Evolutionary conservation across 2,113 vertebrate species (phyloP), one percentile per base, ranked within the genome.

Genomic region (Seriola rivoliana): DNA sequence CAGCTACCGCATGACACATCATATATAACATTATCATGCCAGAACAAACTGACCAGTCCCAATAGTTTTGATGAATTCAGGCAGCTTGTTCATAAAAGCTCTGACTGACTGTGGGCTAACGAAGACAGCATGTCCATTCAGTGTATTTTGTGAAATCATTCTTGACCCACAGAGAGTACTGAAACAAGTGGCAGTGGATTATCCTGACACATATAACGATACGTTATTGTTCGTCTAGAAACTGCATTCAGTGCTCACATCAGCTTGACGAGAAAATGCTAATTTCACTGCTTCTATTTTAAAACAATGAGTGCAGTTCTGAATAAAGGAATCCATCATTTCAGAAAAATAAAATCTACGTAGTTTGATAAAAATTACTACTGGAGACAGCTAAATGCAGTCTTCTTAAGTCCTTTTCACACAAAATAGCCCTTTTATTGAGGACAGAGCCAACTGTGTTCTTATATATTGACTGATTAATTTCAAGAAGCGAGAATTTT

Each of bases 401-500:
- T 64, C 32, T 64, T 32, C n/a, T 57, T 21, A 10, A 71, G 73
- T 75, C 46, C 48, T 78, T 77, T 71, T 50, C 46, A 78, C 38
- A 21, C 17, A 21, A 16, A 58, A 34, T 23, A 10, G 14, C 25
- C 36, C 44, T 71, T 21, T 60, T 69, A 73, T 63, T 17, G 4
- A 58, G 69, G 19, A 57, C 32, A 42, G 34, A 73, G 66, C 42
- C 78, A 82, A 85, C 75, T 83, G 78, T 80, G 55, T 72, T 23
- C 83, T 81, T 0, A 71, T 88, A 84, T 86, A 85, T 82, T 87
- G 73, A 80, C 65, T 60, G 4, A 78, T 71, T 60, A 62, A 62
- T 71, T 80, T 70, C 19, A 23, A 74, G 38, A 74, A 52, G 17
- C 32, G 38, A 32, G 42, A 65, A 68, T 71, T 63, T 32, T 71